Evolutionary conservation across 1,140 invertebrate genomes (phyloP).

Genomic region (Whitmania pigra): DNA sequence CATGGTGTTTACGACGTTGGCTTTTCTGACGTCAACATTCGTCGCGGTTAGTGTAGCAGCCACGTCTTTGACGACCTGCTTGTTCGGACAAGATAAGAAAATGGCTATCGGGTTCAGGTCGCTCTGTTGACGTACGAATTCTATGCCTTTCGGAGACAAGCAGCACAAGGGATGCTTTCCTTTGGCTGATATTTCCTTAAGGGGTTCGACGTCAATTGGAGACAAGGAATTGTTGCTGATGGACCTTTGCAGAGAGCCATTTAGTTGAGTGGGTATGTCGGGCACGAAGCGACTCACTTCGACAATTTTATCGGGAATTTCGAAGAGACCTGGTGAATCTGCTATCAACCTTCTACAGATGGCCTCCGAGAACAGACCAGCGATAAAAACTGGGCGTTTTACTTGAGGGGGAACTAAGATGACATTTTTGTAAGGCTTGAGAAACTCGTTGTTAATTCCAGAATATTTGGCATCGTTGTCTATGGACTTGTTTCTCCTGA

Average conservation of each 20-base stretch:
- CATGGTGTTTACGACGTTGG: background rate
- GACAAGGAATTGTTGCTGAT: background rate
- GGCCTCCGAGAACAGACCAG: slow-evolving; percentile 21
- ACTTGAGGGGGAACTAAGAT: slow-evolving; percentile 5
- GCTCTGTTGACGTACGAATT: slow-evolving; percentile 15
- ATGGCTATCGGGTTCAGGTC: slow-evolving; percentile 21
- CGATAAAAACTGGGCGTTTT: slow-evolving; percentile 21
- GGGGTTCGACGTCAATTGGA: background rate
- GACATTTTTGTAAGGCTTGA: slow-evolving; percentile 16
- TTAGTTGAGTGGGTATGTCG: background rate
- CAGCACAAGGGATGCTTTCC: slow-evolving; percentile 21
- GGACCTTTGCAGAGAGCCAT: background rate
- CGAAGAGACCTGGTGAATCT: slow-evolving; percentile 22
- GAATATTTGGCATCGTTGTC: background rate
- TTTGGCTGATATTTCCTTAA: slow-evolving; percentile 1
- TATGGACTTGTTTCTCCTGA: background rate
- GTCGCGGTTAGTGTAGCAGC: background rate
- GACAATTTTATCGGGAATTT: slow-evolving; percentile 15
- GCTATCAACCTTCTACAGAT: slow-evolving; percentile 14
- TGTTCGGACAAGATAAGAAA: slow-evolving; percentile 18
- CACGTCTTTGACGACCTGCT: slow-evolving; percentile 18
- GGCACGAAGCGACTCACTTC: slow-evolving; percentile 12
- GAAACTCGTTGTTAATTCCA: background rate
- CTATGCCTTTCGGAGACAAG: slow-evolving; percentile 16
- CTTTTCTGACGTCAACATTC: slow-evolving; percentile 14